Percentiles rank a stretch among this genome's conserved stretches.
Evolutionary conservation across 2,113 vertebrate genomes (phyloP).

Genomic region (Syngnathus floridae): DNA sequence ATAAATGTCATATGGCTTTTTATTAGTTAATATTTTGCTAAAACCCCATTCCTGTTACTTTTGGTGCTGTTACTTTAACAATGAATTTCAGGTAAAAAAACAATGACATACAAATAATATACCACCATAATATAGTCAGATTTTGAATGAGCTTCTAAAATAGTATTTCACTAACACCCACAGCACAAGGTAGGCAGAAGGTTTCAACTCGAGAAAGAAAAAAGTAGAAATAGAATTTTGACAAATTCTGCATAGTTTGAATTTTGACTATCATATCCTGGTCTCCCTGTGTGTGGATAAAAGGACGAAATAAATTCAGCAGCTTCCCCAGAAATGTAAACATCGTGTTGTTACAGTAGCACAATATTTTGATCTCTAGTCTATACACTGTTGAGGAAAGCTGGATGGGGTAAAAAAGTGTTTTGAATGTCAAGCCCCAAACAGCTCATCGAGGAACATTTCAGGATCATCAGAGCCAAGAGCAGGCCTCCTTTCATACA

Average conservation of each 20-base stretch:
- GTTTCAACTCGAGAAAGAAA: no score
- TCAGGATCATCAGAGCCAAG: constrained; percentile 45
- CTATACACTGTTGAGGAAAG: constrained; percentile 41
- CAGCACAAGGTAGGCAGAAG: no score
- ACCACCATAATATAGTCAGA: no score
- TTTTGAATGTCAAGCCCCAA: constrained; percentile 44
- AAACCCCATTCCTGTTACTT: no score
- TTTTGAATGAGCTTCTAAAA: no score
- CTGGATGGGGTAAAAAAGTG: constrained; percentile 21
- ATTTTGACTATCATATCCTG: constrained; percentile 17
- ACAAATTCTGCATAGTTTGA: no score
- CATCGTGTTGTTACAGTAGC: constrained; percentile 19
- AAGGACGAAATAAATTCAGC: constrained; percentile 26
- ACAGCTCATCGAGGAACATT: constrained; percentile 49
- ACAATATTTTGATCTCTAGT: constrained; percentile 34
- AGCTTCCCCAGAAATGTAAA: constrained; percentile 22
- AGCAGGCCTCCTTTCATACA: constrained; percentile 46
- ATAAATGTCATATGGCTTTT: not conserved
- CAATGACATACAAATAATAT: no score
- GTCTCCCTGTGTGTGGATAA: constrained; percentile 47
- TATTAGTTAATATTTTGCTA: not conserved
- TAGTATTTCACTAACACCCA: no score
- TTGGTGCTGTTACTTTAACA: no score
- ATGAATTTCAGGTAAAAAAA: no score
- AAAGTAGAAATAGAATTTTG: no score